A percentile compares a stretch with the other conserved stretches of the same genome.
Conservation (phyloP, 2,888 invertebrate genomes). For the Formica aserva region DNA sequence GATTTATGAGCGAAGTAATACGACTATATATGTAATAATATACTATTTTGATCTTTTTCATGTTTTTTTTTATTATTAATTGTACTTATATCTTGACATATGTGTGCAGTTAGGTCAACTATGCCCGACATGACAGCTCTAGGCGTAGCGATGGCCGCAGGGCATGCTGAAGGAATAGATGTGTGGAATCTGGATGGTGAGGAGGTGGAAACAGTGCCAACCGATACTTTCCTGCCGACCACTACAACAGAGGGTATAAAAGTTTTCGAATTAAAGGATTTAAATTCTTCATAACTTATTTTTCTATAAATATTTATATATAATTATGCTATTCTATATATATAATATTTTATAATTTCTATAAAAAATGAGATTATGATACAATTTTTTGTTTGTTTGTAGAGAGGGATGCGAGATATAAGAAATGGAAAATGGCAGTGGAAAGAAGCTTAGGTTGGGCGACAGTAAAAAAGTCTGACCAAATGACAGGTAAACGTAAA, state of each 20-base stretch:
- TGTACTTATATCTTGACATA: neutral
- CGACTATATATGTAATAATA: neutral
- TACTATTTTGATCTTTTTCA: neutral
- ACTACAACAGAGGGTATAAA: conserved; percentile 91
- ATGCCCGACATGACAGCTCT: conserved; percentile 96
- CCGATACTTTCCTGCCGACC: conserved; percentile 93
- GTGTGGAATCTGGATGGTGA: conserved; percentile 90
- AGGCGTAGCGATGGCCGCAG: conserved; percentile 97
- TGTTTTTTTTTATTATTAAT: neutral
- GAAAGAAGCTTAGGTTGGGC: conserved; percentile 97
- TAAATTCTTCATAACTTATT: neutral
- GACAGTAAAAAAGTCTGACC: conserved; percentile 90
- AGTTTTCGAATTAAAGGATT: neutral
- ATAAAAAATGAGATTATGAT: neutral
- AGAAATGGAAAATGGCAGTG: conserved; percentile 98
- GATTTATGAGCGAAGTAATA: neutral
- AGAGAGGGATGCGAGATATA: conserved; percentile 94
- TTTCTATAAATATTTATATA: conserved; percentile 37
- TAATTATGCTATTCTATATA: neutral
- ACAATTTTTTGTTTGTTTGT: conserved; percentile 69
- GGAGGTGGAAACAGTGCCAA: conserved; percentile 88
- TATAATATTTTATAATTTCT: neutral
- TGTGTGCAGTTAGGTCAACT: conserved; percentile 90
- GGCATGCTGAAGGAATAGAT: conserved; percentile 91
- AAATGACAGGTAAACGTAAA: conserved; percentile 91